These are phyloP conservation scores for Rhinoptilus africanus DNA, from an alignment of 2,113 vertebrate species.

Conservation along the genomic window DNA sequence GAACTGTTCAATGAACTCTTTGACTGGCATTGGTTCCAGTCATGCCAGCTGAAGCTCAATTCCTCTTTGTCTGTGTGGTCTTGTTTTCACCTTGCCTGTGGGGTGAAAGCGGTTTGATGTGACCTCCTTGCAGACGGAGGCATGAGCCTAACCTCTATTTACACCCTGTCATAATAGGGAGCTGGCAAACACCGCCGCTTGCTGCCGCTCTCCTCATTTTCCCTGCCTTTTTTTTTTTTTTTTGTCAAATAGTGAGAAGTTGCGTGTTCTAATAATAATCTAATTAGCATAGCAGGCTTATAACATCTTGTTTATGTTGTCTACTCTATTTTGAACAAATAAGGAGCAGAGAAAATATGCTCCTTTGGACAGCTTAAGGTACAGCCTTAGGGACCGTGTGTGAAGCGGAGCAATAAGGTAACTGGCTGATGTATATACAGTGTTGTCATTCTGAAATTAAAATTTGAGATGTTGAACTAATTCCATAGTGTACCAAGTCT, in stretches of 20 bases:
- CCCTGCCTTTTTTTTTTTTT: slow-evolving; percentile 17
- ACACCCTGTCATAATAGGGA: slow-evolving; percentile 63
- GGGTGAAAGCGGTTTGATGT: slow-evolving; percentile 65
- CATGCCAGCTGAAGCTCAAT: slow-evolving; percentile 69
- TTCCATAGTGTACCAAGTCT: background rate
- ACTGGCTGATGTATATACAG: background rate
- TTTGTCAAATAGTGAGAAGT: slow-evolving; percentile 44
- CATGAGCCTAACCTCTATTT: slow-evolving; percentile 58
- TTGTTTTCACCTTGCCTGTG: slow-evolving; percentile 69
- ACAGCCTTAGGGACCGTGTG: background rate
- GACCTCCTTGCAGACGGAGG: slow-evolving; percentile 48
- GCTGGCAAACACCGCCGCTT: slow-evolving; percentile 17
- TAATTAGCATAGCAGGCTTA: slow-evolving; percentile 38
- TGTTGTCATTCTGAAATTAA: background rate
- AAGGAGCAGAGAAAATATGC: background rate
- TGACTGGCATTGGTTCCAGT: slow-evolving; percentile 72
- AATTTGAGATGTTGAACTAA: background rate
- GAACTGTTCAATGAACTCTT: slow-evolving; percentile 71
- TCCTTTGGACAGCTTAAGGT: background rate
- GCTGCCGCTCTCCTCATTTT: slow-evolving; percentile 3
- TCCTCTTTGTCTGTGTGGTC: slow-evolving; percentile 72
- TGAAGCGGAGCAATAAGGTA: background rate
- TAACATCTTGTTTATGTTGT: slow-evolving; percentile 51
- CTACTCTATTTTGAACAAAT: background rate
- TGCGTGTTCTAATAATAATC: slow-evolving; percentile 15